A percentile compares a stretch with the other conserved stretches of the same genome.
Conservation (phyloP, 2,888 invertebrate species). For the Rhamnusium bicolor region DNA sequence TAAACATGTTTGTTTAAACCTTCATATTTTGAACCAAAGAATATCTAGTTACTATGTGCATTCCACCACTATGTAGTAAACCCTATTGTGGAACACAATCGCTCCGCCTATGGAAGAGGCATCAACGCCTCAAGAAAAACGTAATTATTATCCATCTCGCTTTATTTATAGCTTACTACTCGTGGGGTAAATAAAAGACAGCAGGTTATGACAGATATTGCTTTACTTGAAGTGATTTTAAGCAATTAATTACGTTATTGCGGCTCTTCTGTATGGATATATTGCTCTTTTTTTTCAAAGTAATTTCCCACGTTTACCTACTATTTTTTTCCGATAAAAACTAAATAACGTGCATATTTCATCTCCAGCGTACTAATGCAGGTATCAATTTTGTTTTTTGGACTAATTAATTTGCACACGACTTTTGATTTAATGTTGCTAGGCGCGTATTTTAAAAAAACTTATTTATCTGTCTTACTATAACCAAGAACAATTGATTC, state of each 20-base stretch:
- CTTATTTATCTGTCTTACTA: too few relatives aligned
- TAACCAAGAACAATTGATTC: too few relatives aligned
- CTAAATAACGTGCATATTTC: not conserved
- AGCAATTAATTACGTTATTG: slow-evolving; percentile 10
- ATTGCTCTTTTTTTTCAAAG: not conserved
- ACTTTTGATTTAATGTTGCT: not conserved
- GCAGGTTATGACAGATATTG: slow-evolving; percentile 7
- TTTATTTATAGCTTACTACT: not conserved
- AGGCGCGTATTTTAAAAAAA: not conserved
- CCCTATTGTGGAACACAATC: too few relatives aligned
- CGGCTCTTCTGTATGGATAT: not conserved
- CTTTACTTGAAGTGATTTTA: slow-evolving; percentile 2
- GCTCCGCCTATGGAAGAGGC: not conserved
- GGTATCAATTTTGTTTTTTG: not conserved
- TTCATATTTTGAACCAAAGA: too few relatives aligned
- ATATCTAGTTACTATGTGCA: too few relatives aligned
- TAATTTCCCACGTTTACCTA: not conserved
- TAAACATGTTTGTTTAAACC: too few relatives aligned
- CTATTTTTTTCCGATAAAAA: not conserved
- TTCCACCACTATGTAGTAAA: too few relatives aligned
- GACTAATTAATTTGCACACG: not conserved
- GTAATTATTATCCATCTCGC: not conserved
- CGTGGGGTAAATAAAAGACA: not conserved
- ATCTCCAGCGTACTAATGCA: not conserved
- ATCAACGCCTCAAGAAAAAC: not conserved